A percentile compares a stretch with the other conserved stretches of the same genome.
Evolutionary conservation across 2,888 invertebrate genomes (phyloP).

Genomic region (Cantharis rufa): DNA sequence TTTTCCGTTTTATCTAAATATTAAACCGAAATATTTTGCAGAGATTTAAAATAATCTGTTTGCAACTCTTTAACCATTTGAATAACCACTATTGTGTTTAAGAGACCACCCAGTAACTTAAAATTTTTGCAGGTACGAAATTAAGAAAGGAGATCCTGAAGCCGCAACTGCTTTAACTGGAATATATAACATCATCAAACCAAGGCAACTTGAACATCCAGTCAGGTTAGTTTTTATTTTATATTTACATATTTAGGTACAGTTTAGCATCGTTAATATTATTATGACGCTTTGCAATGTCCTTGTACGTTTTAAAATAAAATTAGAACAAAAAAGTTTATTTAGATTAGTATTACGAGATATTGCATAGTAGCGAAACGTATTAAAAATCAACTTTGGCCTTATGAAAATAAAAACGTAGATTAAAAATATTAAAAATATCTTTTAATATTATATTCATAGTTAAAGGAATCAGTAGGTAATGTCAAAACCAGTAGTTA

Average conservation of each 20-base stretch:
- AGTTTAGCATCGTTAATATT: background rate
- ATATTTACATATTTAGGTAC: background rate
- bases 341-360: background rate
- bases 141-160: conserved; percentile 67
- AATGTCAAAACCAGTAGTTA: background rate
- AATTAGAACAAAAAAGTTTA: background rate
- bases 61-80: background rate
- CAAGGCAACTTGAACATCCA: conserved; percentile 73
- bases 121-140: conserved; percentile 62
- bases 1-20: background rate
- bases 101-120: background rate
- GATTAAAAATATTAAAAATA: background rate
- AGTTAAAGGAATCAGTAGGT: background rate
- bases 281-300: background rate
- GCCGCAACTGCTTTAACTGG: conserved; percentile 52
- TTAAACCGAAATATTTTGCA: background rate
- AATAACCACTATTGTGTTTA: too few species aligned
- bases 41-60: background rate
- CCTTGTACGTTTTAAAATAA: background rate
- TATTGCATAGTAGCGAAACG: background rate
- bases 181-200: conserved; percentile 76
- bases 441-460: background rate
- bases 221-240: conserved; percentile 72
- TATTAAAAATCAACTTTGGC: background rate
- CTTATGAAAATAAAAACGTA: background rate